Conservation (phyloP, 2,888 invertebrate species). For the Cataglyphis livida region DNA sequence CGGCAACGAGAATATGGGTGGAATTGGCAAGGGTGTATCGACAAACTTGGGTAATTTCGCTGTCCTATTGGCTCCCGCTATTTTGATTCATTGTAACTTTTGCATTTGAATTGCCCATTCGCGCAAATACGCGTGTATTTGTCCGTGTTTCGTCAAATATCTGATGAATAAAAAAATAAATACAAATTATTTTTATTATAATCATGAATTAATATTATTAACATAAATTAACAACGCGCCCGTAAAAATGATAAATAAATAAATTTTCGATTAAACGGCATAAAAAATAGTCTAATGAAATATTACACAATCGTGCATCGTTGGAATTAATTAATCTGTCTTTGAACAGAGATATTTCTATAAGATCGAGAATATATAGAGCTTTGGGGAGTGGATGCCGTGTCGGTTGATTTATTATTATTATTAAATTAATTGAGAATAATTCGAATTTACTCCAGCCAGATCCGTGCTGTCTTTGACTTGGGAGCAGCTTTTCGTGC, state of each 20-base stretch:
- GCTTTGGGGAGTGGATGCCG: constrained; percentile 29
- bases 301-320: constrained; percentile 21
- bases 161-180: constrained; percentile 28
- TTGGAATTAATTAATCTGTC: constrained; percentile 67
- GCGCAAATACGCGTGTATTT: not conserved
- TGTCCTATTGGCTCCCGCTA: constrained; percentile 42
- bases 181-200: not conserved
- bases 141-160: not conserved
- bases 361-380: constrained; percentile 38
- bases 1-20: constrained; percentile 47
- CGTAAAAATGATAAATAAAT: not conserved
- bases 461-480: constrained; percentile 37
- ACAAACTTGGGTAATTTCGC: constrained; percentile 60
- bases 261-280: not conserved
- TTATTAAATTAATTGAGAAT: constrained; percentile 73
- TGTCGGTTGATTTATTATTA: constrained; percentile 45
- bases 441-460: constrained; percentile 66
- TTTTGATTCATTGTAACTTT: constrained; percentile 79
- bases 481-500: constrained; percentile 20
- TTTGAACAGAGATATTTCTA: constrained; percentile 59
- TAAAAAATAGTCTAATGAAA: not conserved
- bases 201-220: not conserved
- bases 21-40: constrained; percentile 57
- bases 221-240: not conserved
- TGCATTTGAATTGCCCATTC: constrained; percentile 31